phyloP scores from a whole-genome alignment of 1,140 invertebrate species.

The Lerema accius region DNA sequence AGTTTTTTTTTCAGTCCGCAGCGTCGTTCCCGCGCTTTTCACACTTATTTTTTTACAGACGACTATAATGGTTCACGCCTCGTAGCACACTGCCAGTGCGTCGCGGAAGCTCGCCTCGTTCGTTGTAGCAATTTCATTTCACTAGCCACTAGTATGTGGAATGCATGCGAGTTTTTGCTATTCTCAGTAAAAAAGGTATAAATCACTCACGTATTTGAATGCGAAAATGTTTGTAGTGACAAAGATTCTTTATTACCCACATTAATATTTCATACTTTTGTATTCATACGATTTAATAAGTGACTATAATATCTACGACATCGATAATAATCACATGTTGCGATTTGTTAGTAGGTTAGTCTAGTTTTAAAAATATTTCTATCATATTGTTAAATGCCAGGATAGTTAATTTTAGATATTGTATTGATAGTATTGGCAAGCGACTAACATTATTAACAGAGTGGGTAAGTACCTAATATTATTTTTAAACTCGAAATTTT shows the following conservation, averaged over 20 bases:
- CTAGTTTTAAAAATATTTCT: slow-evolving; percentile 13
- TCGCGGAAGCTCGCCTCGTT: slow-evolving; percentile 10
- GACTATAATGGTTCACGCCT: slow-evolving; percentile 44
- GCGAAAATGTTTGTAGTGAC: no score
- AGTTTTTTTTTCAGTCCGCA: slow-evolving; percentile 15
- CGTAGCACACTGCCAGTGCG: slow-evolving; percentile 49
- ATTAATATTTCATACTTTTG: no score
- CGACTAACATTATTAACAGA: slow-evolving; percentile 25
- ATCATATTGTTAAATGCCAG: slow-evolving; percentile 22
- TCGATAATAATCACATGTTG: no score
- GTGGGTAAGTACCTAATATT: slow-evolving; percentile 11
- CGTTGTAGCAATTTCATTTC: slow-evolving; percentile 24
- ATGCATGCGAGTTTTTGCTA: slow-evolving; percentile 18
- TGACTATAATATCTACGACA: not conserved
- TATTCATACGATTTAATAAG: no score
- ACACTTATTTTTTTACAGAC: slow-evolving; percentile 41
- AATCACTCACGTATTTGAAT: not conserved
- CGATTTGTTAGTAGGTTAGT: no score
- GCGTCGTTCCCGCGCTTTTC: slow-evolving; percentile 31
- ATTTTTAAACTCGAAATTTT: slow-evolving; percentile 22
- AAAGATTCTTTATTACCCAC: no score
- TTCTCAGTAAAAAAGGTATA: slow-evolving; percentile 5
- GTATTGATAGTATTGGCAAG: slow-evolving; percentile 32
- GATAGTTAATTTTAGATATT: slow-evolving; percentile 26
- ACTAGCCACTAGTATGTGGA: slow-evolving; percentile 20